Base-by-base conservation (phyloP, 1,140 invertebrate species). In the Zaprionus nigranus region DNA sequence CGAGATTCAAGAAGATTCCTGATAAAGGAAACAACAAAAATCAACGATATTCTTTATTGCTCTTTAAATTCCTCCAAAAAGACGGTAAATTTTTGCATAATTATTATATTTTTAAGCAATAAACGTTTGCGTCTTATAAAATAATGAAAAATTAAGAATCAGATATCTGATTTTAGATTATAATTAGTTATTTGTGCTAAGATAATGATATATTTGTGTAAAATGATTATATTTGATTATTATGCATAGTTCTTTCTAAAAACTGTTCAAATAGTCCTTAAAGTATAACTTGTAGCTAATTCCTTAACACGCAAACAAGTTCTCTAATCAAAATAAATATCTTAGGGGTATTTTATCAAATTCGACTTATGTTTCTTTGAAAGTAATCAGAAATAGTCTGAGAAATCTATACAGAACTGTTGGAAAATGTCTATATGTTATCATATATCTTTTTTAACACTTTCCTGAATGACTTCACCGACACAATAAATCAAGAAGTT, bases 11-110 rank as follows among this genome's bases (percentile, higher is more conserved):
- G 30, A 56, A 28, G 53, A 24, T 28, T 2, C 3, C 24, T 28
- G 12, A 5, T 24, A 53, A 46, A 30, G 46, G 9, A 49, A 11
- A 38, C 13, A 54, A 51, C 12, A 12, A 43, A 4, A 20, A 49
- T 11, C 17, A 17, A 36, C 11, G 51, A 34, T 28, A 2, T 15
- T 24, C 1, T 40, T 15, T 26, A 40, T 40, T 75, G 54, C 43
- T 26, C 24, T 40, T 26, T 57, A 38, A 17, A 68, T n/a, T 46
- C 65, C 15, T 30, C 30, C 40, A 58, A 58, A 54, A 69, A 75
- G 24, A 69, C 51, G 72, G 65, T 75, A 75, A 69, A 20, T 68
- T 68, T 28, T 17, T 40, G 4, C 2, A 46, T 0, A 24, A 51
- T 22, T 30, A 15, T 22, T 34, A 36, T 15, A 53, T 17, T 36